Percentiles rank a stretch among this genome's conserved stretches.
These are phyloP conservation scores for Euphonia xanthogaster DNA, from an alignment of 2,797 vertebrate species.

Conservation along the genomic window DNA sequence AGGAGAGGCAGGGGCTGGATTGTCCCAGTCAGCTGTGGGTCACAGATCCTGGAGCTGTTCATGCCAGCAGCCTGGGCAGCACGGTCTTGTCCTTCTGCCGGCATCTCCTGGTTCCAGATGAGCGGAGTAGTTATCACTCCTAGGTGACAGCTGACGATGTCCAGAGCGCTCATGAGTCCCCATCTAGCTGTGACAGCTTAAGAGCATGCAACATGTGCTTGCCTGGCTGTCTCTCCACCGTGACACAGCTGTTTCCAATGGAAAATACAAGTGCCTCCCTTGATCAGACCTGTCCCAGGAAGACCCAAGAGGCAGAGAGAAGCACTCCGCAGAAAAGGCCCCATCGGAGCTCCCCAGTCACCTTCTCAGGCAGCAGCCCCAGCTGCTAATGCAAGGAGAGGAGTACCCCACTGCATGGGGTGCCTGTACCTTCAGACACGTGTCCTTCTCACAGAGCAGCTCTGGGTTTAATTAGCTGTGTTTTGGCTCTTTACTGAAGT, in stretches of 20 bases:
- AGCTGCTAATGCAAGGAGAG: not conserved
- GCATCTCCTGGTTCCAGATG: not conserved
- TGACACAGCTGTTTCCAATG: not conserved
- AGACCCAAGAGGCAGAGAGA: not conserved
- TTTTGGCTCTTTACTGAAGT: not conserved
- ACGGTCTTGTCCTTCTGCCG: not conserved
- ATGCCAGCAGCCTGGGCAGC: accelerated
- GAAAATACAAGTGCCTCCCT: not conserved
- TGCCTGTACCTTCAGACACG: accelerated
- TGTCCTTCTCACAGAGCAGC: not conserved
- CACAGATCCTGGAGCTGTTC: not conserved
- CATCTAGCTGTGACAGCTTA: not conserved
- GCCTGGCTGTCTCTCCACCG: accelerated
- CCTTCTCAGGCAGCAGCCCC: not conserved
- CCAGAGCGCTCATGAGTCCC: accelerated
- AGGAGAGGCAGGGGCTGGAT: not conserved
- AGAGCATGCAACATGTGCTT: not conserved
- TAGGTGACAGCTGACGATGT: not conserved
- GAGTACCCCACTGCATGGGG: accelerated
- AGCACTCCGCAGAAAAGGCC: not conserved
- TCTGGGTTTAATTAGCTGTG: not conserved
- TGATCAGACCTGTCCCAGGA: not conserved
- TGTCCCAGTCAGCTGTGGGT: accelerated
- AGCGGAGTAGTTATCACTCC: not conserved
- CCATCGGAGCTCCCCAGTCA: accelerated